phyloP scores from a whole-genome alignment of 2,797 vertebrate species.

The Myripristis murdjan region DNA sequence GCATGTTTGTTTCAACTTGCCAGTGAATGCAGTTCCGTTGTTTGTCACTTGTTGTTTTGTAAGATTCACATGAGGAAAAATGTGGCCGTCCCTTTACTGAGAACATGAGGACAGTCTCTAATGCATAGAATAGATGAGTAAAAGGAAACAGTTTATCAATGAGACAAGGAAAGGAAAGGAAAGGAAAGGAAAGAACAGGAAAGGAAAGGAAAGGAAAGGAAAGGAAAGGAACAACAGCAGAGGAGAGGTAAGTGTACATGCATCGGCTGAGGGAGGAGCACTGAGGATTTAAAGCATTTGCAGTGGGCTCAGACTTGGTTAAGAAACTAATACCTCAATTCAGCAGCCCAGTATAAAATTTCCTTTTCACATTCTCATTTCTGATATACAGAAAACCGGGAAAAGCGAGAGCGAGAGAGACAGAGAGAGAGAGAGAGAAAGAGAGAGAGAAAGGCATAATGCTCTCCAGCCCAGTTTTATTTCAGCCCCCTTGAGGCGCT shows the following conservation, averaged over 20 bases:
- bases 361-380: slow-evolving; percentile 75
- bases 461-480: slow-evolving; percentile 77
- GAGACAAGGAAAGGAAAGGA: slow-evolving; percentile 19
- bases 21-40: no score
- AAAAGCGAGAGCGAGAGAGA: slow-evolving; percentile 44
- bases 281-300: slow-evolving; percentile 67
- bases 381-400: slow-evolving; percentile 70
- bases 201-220: slow-evolving; percentile 26
- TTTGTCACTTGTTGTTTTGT: background rate
- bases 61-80: background rate
- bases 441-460: slow-evolving; percentile 54
- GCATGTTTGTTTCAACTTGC: background rate
- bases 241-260: slow-evolving; percentile 28
- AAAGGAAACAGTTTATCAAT: background rate
- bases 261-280: slow-evolving; percentile 45
- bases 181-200: slow-evolving; percentile 19
- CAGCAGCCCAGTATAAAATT: slow-evolving; percentile 71
- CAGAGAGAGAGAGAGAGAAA: slow-evolving; percentile 36
- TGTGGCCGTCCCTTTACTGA: background rate
- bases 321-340: slow-evolving; percentile 79
- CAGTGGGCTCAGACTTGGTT: slow-evolving; percentile 69
- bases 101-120: no score
- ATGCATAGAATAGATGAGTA: background rate
- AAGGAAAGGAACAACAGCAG: slow-evolving; percentile 27
- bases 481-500: slow-evolving; percentile 76